Percentiles rank a stretch among this genome's conserved stretches.
These are phyloP conservation scores for Bombyx mori DNA, from an alignment of 1,140 invertebrate species.

Conservation along the genomic window DNA sequence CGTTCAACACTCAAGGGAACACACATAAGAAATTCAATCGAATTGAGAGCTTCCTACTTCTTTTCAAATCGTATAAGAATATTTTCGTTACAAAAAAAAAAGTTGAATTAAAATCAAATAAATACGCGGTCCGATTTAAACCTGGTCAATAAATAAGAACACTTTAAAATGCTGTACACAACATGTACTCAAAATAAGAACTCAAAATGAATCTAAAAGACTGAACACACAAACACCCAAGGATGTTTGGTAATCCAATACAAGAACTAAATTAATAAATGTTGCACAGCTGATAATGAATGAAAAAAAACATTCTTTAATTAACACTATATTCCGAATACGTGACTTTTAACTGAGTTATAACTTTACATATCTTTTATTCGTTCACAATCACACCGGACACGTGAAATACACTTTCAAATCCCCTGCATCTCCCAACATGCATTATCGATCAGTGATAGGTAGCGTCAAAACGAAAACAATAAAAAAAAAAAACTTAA, in stretches of 20 bases:
- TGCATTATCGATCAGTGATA: not conserved
- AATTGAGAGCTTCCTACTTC: too few species aligned
- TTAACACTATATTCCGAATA: not conserved
- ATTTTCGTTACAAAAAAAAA: too few species aligned
- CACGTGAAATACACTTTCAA: slow-evolving; percentile 3
- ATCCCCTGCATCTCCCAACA: not conserved
- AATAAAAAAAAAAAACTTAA: not conserved
- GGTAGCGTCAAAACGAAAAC: not conserved
- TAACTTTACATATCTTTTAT: not conserved
- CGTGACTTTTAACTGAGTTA: not conserved
- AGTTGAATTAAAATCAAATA: too few species aligned
- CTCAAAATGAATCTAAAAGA: not conserved
- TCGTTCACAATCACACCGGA: not conserved
- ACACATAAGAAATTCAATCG: too few species aligned
- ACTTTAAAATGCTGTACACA: not conserved
- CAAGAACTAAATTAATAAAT: slow-evolving; percentile 1
- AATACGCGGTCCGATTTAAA: too few species aligned
- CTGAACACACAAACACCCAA: not conserved
- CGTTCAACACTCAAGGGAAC: too few species aligned
- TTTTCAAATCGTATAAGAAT: too few species aligned
- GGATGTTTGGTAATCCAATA: slow-evolving; percentile 7
- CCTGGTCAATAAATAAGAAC: not conserved
- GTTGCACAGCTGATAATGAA: too few species aligned
- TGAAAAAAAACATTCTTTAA: not conserved
- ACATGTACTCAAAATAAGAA: not conserved